phyloP scores from a whole-genome alignment of 2,113 vertebrate species.

The Macrotis lagotis region DNA sequence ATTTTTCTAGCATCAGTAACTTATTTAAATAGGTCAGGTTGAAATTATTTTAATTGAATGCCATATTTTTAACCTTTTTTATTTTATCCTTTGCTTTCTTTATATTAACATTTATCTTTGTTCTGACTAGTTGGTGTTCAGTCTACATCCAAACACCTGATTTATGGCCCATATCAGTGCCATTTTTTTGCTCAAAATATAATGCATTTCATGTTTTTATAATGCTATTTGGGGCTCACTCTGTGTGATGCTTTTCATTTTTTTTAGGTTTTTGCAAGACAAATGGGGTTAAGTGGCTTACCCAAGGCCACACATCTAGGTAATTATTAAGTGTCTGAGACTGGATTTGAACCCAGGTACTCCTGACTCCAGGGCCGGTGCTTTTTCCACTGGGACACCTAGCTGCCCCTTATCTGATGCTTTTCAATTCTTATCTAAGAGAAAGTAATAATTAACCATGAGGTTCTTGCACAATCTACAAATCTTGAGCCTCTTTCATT shows the following conservation, averaged over 20 bases:
- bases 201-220: background rate
- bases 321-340: too few relatives aligned
- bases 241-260: background rate
- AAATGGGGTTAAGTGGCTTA: too few relatives aligned
- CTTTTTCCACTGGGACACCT: too few relatives aligned
- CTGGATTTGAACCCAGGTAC: too few relatives aligned
- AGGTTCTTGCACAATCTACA: background rate
- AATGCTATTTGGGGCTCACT: background rate
- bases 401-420: too few relatives aligned
- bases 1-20: background rate
- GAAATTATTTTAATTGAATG: background rate
- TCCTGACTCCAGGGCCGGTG: too few relatives aligned
- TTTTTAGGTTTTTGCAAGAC: too few relatives aligned
- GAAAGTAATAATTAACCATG: background rate
- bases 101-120: background rate
- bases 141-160: background rate
- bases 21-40: background rate
- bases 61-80: background rate
- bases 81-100: background rate
- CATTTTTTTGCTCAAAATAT: background rate
- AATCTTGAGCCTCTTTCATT: background rate
- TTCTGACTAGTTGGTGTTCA: background rate
- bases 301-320: too few relatives aligned
- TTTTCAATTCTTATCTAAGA: background rate
- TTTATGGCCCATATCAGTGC: background rate